Evolutionary conservation across 2,888 invertebrate species (phyloP), one percentile per base, ranked within the genome.

Genomic region (Lobophora halterata): DNA sequence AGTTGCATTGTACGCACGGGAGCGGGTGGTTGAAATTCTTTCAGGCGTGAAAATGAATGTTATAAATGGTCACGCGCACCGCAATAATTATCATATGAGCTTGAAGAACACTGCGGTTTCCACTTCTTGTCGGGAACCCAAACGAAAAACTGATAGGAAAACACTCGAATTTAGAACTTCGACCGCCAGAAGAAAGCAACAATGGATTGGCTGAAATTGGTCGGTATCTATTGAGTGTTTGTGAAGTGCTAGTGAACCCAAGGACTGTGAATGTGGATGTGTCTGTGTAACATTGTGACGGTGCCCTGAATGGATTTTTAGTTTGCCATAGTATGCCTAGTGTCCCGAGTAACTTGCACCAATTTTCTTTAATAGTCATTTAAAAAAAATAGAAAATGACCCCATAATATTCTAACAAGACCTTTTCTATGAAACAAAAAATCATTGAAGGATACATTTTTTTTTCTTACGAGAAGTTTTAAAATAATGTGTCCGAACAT

Each of bases 21-120:
- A 38, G 43, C 41, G 46, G 38, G 33, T 20, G 36, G 46, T 20
- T 34, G 48, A 58, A 49, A 69, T 49, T 71, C 82, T 73, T 78
- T 88, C 83, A 83, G 80, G 73, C 88, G 87, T 88, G 79, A 88
- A 86, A 83, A 78, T 82, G 79, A 85, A 88, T 87, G 88, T 88
- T 88, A 88, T 88, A 88, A 86, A 88, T 87, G 73, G 67, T 71
- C 77, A 77, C 61, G 71, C 75, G 64, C 71, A 65, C 59, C 55
- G 66, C 67, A 65, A 65, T 69, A 70, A 82, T 82, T 78, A 83
- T 78, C 85, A 88, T 82, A 88, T 76, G 70, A 75, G 79, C 75
- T 73, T 68, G 73, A 73, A 74, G 74, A 70, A 73, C 71, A 71
- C 78, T 72, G 71, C 68, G 56, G 79, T 71, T 71, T 71, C 65